Evolutionary conservation across 2,888 invertebrate species (phyloP).

Genomic region (Lymantria dispar): DNA sequence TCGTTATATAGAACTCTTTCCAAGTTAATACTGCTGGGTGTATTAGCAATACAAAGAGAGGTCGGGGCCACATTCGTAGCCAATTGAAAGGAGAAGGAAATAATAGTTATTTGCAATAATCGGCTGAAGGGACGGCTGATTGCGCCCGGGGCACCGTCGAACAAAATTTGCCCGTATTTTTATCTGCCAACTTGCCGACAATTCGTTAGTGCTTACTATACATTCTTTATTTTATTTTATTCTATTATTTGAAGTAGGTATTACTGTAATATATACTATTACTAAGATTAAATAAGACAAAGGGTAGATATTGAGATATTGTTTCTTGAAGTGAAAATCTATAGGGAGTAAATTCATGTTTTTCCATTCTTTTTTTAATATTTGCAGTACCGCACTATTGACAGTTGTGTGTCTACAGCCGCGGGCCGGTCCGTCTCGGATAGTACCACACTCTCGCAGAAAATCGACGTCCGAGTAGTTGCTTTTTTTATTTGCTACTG

Average conservation of each 20-base stretch:
- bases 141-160: constrained; percentile 63
- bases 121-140: constrained; percentile 78
- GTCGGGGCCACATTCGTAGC: constrained; percentile 53
- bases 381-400: no score
- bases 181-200: constrained; percentile 43
- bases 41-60: constrained; percentile 75
- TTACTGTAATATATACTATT: background rate
- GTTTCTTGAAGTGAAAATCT: no score
- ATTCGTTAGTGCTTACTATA: constrained; percentile 38
- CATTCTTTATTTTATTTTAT: constrained; percentile 18
- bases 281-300: no score
- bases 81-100: constrained; percentile 69
- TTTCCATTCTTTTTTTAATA: no score
- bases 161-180: constrained; percentile 61
- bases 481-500: no score
- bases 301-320: no score
- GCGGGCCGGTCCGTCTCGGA: no score
- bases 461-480: no score
- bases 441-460: no score
- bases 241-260: constrained; percentile 8
- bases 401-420: no score
- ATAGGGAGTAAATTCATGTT: no score
- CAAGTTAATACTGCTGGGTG: constrained; percentile 64
- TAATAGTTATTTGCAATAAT: constrained; percentile 70
- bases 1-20: constrained; percentile 26